Evolutionary conservation across 2,888 invertebrate species (phyloP).

Genomic region (Tanytarsus gracilentus): DNA sequence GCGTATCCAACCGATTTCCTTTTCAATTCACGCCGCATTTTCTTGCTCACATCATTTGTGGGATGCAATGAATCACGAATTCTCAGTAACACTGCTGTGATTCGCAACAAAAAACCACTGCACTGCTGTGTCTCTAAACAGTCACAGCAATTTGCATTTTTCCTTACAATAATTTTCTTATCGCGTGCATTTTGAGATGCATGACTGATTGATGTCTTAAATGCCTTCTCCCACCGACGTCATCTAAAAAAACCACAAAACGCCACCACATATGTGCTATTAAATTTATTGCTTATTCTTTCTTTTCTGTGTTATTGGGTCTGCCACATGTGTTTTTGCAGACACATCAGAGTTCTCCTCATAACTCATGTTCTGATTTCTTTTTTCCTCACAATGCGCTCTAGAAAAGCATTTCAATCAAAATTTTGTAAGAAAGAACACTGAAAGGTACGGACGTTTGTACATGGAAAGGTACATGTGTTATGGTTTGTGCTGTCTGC

Average conservation of each 20-base stretch:
- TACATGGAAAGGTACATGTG: constrained; percentile 23
- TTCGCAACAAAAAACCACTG: not conserved
- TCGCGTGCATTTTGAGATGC: constrained; percentile 24
- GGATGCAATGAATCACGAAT: not conserved
- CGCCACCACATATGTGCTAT: not conserved
- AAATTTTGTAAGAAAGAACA: not conserved
- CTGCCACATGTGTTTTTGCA: constrained; percentile 3
- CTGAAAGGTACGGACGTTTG: not conserved
- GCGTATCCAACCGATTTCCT: constrained; percentile 17
- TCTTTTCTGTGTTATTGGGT: constrained; percentile 26
- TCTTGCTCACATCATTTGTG: not conserved
- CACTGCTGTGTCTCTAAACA: not conserved
- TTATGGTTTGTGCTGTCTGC: constrained; percentile 17
- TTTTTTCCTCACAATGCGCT: not conserved
- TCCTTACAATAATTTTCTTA: not conserved
- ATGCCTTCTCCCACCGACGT: too few species aligned
- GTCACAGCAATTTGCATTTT: not conserved
- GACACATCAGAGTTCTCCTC: constrained; percentile 9
- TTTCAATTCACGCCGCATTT: not conserved
- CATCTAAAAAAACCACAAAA: too few species aligned
- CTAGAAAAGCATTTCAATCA: constrained; percentile 11
- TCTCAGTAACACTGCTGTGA: not conserved
- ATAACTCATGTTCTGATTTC: constrained; percentile 24
- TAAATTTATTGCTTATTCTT: not conserved
- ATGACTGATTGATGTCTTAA: constrained; percentile 23